These are phyloP conservation scores for Eilema sororculum DNA, from an alignment of 2,888 invertebrate genomes.

Conservation along the genomic window DNA sequence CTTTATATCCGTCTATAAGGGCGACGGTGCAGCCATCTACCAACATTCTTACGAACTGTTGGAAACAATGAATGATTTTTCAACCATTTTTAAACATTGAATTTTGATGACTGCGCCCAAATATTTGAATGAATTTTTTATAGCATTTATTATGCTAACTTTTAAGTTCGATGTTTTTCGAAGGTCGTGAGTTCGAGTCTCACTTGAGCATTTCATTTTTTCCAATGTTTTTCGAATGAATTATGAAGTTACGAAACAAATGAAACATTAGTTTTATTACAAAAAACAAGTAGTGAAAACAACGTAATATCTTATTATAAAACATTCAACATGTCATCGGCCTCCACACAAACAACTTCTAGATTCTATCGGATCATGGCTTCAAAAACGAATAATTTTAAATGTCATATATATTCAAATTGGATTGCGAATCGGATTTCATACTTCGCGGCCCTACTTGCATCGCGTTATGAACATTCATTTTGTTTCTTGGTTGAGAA, in stretches of 20 bases:
- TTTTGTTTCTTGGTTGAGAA: slow-evolving; percentile 44
- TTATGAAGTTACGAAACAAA: not conserved
- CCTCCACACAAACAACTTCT: slow-evolving; percentile 12
- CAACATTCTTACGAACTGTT: too few relatives aligned
- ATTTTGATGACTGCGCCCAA: too few relatives aligned
- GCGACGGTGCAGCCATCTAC: too few relatives aligned
- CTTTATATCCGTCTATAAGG: too few relatives aligned
- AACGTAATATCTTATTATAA: not conserved
- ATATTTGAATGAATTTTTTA: too few relatives aligned
- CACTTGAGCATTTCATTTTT: too few relatives aligned
- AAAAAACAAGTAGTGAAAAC: not conserved
- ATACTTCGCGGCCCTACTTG: slow-evolving; percentile 30
- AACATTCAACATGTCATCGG: slow-evolving; percentile 2
- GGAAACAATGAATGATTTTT: too few relatives aligned
- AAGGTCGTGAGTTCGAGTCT: too few relatives aligned
- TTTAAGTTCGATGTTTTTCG: too few relatives aligned
- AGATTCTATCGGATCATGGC: slow-evolving; percentile 7
- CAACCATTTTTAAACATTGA: too few relatives aligned
- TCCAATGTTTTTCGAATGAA: too few relatives aligned
- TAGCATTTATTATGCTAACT: too few relatives aligned
- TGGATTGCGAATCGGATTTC: slow-evolving; percentile 18
- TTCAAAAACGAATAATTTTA: slow-evolving; percentile 17
- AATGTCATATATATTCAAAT: slow-evolving; percentile 29
- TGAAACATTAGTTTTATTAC: not conserved
- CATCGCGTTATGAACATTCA: slow-evolving; percentile 47